Percentiles rank a stretch among this genome's conserved stretches.
phyloP scores from a whole-genome alignment of 2,113 vertebrate genomes.

The Psilopsiagon aymara region DNA sequence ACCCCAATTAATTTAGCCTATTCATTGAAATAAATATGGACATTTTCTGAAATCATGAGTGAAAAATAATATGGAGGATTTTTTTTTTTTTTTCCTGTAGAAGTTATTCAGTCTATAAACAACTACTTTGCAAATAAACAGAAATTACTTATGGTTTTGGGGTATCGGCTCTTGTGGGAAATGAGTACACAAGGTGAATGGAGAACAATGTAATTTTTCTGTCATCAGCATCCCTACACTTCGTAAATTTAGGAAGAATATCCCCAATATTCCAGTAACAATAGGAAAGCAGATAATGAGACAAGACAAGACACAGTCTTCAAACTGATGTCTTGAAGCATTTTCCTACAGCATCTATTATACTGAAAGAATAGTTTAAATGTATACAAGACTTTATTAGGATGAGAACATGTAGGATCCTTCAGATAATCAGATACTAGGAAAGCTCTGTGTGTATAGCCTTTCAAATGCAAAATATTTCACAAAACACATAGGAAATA shows the following conservation, averaged over 20 bases:
- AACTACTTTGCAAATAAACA: not conserved
- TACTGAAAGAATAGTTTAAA: not conserved
- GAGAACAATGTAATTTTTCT: not conserved
- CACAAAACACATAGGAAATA: not conserved
- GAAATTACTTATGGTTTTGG: not conserved
- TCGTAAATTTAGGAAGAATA: not conserved
- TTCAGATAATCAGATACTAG: not conserved
- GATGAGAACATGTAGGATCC: not conserved
- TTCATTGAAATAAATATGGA: not conserved
- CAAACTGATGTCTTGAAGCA: not conserved
- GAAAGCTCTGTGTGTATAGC: not conserved
- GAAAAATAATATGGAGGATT: not conserved
- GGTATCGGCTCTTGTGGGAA: not conserved
- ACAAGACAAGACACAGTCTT: not conserved
- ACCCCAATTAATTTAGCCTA: not conserved
- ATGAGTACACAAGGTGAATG: accelerated
- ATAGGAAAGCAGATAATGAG: not conserved
- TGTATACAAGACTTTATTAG: not conserved
- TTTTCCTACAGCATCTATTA: not conserved
- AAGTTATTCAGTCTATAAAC: not conserved
- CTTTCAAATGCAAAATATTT: not conserved
- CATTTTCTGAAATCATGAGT: not conserved
- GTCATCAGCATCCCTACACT: not conserved
- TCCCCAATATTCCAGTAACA: not conserved
- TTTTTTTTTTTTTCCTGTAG: not conserved